Percentiles rank a stretch among this genome's conserved stretches.
Evolutionary conservation across 2,113 vertebrate species (phyloP).

Genomic region (Colaptes auratus): DNA sequence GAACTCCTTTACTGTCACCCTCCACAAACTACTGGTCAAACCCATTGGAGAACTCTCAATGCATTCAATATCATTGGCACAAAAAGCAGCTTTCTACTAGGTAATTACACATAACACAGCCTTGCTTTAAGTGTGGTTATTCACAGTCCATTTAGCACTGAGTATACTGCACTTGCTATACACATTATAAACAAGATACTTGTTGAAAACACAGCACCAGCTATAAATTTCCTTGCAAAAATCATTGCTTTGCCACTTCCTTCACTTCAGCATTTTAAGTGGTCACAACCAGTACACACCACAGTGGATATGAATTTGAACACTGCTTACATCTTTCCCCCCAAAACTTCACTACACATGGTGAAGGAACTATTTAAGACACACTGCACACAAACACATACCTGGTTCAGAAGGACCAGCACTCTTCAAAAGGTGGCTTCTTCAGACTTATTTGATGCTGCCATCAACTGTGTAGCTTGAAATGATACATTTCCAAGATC

Average conservation of each 20-base stretch:
- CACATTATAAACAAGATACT: background rate
- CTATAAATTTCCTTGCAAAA: background rate
- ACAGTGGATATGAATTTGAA: fast-evolving
- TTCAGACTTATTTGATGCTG: background rate
- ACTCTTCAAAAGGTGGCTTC: background rate
- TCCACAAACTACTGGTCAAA: background rate
- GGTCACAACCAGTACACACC: background rate
- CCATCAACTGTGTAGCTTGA: background rate
- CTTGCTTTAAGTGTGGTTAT: background rate
- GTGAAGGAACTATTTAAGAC: background rate
- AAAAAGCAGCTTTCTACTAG: background rate
- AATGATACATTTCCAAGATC: background rate
- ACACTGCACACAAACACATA: background rate
- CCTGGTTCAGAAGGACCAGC: background rate
- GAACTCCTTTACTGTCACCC: background rate
- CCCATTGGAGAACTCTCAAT: background rate
- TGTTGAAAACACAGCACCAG: background rate
- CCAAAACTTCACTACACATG: background rate
- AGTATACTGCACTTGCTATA: background rate
- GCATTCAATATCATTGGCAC: background rate
- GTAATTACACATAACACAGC: background rate
- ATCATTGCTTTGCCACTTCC: background rate
- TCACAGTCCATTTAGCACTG: background rate
- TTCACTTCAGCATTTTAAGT: background rate
- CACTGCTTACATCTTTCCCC: background rate